phyloP scores from a whole-genome alignment of 2,113 vertebrate species.

The Vidua macroura region DNA sequence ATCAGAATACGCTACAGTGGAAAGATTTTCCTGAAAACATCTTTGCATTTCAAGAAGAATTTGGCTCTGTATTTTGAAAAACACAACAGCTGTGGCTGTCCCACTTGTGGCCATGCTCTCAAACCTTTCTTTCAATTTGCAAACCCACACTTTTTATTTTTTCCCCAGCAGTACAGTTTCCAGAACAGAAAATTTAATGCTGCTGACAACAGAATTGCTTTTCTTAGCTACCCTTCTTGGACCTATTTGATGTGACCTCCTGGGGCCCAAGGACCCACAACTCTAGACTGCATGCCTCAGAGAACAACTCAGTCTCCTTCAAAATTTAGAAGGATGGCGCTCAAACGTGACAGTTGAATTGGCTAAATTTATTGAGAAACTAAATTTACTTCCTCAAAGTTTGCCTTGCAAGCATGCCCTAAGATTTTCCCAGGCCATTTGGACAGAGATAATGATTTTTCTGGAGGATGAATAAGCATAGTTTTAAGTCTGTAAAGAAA shows the following conservation, averaged over 20 bases:
- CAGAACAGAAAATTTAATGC: background rate
- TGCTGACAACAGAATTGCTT: background rate
- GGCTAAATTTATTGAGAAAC: background rate
- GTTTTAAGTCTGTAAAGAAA: background rate
- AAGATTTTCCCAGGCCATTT: background rate
- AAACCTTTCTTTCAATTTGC: background rate
- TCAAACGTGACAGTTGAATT: rapidly evolving
- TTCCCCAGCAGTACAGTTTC: background rate
- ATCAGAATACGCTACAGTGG: background rate
- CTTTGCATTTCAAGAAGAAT: background rate
- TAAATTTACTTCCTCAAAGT: constrained; percentile 1
- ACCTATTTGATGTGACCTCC: background rate
- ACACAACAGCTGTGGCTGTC: background rate
- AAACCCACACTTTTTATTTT: background rate
- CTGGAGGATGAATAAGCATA: background rate
- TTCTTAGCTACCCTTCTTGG: background rate
- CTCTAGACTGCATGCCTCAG: rapidly evolving
- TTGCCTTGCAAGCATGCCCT: background rate
- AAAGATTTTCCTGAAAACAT: background rate
- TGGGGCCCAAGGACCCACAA: background rate
- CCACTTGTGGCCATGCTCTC: background rate
- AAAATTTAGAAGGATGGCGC: background rate
- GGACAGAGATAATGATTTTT: background rate
- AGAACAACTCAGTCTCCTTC: background rate
- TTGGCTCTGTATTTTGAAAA: background rate